Conservation (phyloP, 2,113 vertebrate genomes). For the Chionodraco myersi region DNA sequence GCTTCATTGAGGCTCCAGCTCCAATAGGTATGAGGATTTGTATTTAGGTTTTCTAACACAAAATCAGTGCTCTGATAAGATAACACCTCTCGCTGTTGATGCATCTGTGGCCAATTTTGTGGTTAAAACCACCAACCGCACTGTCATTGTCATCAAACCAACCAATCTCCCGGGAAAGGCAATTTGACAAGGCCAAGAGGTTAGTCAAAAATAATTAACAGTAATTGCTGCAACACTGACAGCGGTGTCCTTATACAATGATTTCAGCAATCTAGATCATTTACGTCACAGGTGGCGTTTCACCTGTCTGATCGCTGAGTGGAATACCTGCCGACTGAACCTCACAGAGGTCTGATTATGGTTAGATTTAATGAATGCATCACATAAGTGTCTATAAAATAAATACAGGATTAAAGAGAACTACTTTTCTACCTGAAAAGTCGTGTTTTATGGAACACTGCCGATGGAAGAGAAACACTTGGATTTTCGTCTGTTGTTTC, state of each 20-base stretch:
- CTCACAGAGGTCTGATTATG: slow-evolving; percentile 82
- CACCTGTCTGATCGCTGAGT: slow-evolving; percentile 83
- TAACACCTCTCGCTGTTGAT: slow-evolving; percentile 85
- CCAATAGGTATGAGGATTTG: not conserved
- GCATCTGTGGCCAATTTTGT: slow-evolving; percentile 87
- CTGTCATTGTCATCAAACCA: slow-evolving; percentile 86
- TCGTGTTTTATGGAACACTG: not conserved
- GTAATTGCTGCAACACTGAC: slow-evolving; percentile 43
- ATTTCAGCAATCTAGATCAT: slow-evolving; percentile 36
- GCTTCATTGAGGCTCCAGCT: not conserved
- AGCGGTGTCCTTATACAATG: slow-evolving; percentile 33
- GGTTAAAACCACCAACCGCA: slow-evolving; percentile 80
- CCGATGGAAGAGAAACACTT: not conserved
- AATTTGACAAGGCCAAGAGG: slow-evolving; percentile 47
- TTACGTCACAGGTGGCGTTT: slow-evolving; percentile 40
- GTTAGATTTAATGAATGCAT: slow-evolving; percentile 18
- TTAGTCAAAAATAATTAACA: slow-evolving; percentile 58
- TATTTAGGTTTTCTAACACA: slow-evolving; percentile 29
- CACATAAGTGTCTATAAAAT: not conserved
- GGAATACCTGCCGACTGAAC: slow-evolving; percentile 80
- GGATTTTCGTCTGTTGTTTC: not conserved
- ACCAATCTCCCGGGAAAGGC: slow-evolving; percentile 63
- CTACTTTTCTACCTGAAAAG: not conserved
- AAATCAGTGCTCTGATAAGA: slow-evolving; percentile 61
- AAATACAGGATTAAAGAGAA: slow-evolving; percentile 6